Evolutionary conservation across 2,797 vertebrate genomes (phyloP).

Genomic region (Botia almorhae): DNA sequence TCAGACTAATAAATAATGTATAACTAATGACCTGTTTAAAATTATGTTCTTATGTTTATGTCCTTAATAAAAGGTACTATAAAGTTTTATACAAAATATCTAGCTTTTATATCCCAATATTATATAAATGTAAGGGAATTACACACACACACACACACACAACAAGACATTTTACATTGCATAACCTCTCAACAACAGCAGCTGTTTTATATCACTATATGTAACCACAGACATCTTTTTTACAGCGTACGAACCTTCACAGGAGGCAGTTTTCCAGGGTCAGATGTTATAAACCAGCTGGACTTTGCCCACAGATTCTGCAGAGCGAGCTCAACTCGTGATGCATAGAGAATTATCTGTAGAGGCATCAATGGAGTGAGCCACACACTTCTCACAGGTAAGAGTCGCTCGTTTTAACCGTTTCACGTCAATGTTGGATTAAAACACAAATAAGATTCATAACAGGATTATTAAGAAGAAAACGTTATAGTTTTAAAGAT

Average conservation of each 20-base stretch:
- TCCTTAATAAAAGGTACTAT: too few relatives aligned
- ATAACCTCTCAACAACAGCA: slow-evolving; percentile 1
- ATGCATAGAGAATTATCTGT: slow-evolving; percentile 57
- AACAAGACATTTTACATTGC: neutral
- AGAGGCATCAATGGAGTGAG: slow-evolving; percentile 56
- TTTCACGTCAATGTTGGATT: neutral
- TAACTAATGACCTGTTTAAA: too few relatives aligned
- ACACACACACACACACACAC: neutral
- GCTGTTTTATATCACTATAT: slow-evolving; percentile 35
- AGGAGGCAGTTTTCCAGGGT: slow-evolving; percentile 44
- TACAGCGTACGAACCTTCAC: slow-evolving; percentile 29
- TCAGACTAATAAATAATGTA: too few relatives aligned
- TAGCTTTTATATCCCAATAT: too few relatives aligned
- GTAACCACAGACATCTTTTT: slow-evolving; percentile 12
- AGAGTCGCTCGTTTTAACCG: slow-evolving; percentile 25
- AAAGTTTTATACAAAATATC: too few relatives aligned
- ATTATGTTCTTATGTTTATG: too few relatives aligned
- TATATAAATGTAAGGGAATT: too few relatives aligned
- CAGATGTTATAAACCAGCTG: slow-evolving; percentile 65
- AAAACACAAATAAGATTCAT: neutral
- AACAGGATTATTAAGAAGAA: neutral
- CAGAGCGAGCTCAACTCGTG: slow-evolving; percentile 67
- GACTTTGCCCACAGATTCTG: slow-evolving; percentile 74
- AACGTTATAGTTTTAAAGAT: neutral
- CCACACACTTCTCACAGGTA: slow-evolving; percentile 67